These are phyloP conservation scores for Botia kubotai DNA, from an alignment of 2,797 vertebrate genomes.

Conservation along the genomic window DNA sequence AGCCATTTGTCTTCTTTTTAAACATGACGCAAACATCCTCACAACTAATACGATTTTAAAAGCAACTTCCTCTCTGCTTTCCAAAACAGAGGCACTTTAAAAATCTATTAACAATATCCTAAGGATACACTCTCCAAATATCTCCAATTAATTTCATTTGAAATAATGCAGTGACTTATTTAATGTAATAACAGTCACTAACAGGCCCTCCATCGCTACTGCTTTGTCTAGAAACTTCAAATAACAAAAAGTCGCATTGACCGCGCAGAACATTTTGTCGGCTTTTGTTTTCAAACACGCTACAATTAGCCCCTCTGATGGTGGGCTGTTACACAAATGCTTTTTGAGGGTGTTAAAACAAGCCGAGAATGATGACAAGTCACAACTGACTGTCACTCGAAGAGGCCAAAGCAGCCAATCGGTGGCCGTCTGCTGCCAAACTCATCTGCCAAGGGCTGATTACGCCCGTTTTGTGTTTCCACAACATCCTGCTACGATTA, in stretches of 20 bases:
- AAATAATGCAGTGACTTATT: background rate
- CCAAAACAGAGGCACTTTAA: background rate
- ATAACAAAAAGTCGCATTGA: background rate
- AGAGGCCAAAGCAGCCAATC: background rate
- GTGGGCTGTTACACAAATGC: background rate
- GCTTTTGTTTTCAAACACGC: background rate
- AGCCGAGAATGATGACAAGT: background rate
- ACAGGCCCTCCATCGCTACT: background rate
- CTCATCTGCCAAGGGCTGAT: background rate
- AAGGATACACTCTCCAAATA: background rate
- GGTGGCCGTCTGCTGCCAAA: background rate
- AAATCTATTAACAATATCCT: background rate
- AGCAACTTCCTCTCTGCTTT: background rate
- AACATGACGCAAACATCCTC: background rate
- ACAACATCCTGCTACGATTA: background rate
- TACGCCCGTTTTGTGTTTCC: background rate
- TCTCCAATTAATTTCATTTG: no score
- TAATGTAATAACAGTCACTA: background rate
- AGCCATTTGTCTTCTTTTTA: background rate
- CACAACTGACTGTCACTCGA: slow-evolving; percentile 10
- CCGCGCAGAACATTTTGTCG: slow-evolving; percentile 9
- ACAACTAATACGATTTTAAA: background rate
- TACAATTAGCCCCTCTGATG: slow-evolving; percentile 5
- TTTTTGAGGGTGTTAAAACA: slow-evolving; percentile 14
- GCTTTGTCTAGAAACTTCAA: background rate